These are phyloP conservation scores for Hypanus sabinus DNA, from an alignment of 2,113 vertebrate genomes.

Conservation along the genomic window DNA sequence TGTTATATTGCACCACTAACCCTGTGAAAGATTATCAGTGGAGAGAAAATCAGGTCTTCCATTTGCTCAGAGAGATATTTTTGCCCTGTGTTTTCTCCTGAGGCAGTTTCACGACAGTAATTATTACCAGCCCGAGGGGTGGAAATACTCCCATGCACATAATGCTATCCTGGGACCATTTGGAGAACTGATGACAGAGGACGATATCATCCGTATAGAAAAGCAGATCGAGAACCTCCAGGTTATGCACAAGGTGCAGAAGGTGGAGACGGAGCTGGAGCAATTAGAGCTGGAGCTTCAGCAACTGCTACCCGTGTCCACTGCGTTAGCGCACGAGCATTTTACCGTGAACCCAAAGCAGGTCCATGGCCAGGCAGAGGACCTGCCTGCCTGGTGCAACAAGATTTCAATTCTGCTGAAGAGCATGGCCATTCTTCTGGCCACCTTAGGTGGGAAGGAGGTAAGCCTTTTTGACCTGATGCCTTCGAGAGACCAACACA, in stretches of 20 bases:
- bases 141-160: slow-evolving; percentile 66
- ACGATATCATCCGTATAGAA: slow-evolving; percentile 77
- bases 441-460: slow-evolving; percentile 65
- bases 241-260: slow-evolving; percentile 79
- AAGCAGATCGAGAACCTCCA: slow-evolving; percentile 90
- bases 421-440: slow-evolving; percentile 70
- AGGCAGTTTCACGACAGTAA: slow-evolving; percentile 74
- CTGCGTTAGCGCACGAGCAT: slow-evolving; percentile 58
- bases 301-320: slow-evolving; percentile 67
- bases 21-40: slow-evolving; percentile 61
- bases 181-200: slow-evolving; percentile 82
- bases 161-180: slow-evolving; percentile 76
- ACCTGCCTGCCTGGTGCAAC: slow-evolving; percentile 71
- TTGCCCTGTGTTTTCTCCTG: slow-evolving; percentile 52
- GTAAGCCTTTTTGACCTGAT: slow-evolving; percentile 64
- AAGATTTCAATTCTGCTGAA: slow-evolving; percentile 71
- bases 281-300: slow-evolving; percentile 70
- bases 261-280: slow-evolving; percentile 69
- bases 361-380: slow-evolving; percentile 71
- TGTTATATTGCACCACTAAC: slow-evolving; percentile 74
- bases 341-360: slow-evolving; percentile 73
- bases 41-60: slow-evolving; percentile 44
- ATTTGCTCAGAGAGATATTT: slow-evolving; percentile 59
- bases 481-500: slow-evolving; percentile 47
- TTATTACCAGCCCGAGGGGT: slow-evolving; percentile 71